phyloP scores from a whole-genome alignment of 2,113 vertebrate species.

The Actenoides hombroni region DNA sequence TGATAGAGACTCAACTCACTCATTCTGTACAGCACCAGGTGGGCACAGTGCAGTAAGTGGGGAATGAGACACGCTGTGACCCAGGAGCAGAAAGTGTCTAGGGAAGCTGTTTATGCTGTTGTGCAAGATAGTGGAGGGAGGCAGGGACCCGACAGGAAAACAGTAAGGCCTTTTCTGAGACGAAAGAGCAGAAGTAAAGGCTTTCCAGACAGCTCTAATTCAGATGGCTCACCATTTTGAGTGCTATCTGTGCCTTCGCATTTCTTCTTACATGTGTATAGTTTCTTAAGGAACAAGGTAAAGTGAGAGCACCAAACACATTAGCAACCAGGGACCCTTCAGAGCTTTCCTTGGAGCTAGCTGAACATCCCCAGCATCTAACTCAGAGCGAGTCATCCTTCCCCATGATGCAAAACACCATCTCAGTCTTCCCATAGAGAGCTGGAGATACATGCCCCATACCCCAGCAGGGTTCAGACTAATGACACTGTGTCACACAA shows the following conservation, averaged over 20 bases:
- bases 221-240: neutral
- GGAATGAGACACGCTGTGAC: neutral
- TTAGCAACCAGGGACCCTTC: neutral
- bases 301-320: neutral
- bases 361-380: neutral
- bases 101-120: neutral
- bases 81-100: neutral
- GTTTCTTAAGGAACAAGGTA: neutral
- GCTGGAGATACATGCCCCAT: fast-evolving
- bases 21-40: fast-evolving
- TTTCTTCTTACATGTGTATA: neutral
- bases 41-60: fast-evolving
- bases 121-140: neutral
- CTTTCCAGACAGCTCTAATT: neutral
- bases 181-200: neutral
- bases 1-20: neutral
- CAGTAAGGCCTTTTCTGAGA: neutral
- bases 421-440: fast-evolving
- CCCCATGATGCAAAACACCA: fast-evolving
- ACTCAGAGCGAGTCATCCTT: neutral
- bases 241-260: neutral
- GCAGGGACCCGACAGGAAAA: fast-evolving
- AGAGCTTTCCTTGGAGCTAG: neutral
- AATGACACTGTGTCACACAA: too few species aligned
- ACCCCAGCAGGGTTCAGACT: fast-evolving